These are phyloP conservation scores for Catamblyrhynchus diadema DNA, from an alignment of 2,797 vertebrate genomes.

Conservation along the genomic window DNA sequence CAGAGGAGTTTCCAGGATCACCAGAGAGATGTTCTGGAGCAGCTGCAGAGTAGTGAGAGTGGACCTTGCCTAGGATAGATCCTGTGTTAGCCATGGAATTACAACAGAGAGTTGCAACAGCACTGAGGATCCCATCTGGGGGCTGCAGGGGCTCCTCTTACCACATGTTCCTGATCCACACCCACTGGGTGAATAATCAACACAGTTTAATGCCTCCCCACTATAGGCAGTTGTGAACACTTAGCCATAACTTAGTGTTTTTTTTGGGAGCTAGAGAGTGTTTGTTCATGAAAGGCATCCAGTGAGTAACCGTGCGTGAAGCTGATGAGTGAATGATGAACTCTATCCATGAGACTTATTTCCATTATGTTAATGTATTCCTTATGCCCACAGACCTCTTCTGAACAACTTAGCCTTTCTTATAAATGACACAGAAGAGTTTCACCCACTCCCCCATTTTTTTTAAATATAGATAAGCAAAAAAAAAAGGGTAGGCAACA, in stretches of 20 bases:
- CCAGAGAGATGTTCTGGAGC: not conserved
- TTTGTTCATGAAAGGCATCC: not conserved
- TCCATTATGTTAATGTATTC: not conserved
- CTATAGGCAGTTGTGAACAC: not conserved
- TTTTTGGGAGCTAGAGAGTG: not conserved
- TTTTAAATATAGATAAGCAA: not conserved
- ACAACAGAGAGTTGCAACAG: not conserved
- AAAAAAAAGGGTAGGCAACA: rapidly evolving
- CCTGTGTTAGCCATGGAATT: not conserved
- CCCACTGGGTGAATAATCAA: not conserved
- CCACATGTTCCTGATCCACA: not conserved
- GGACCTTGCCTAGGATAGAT: not conserved
- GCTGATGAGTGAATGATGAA: not conserved
- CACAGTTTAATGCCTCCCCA: not conserved
- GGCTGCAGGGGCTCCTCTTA: not conserved
- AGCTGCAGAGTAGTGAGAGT: not conserved
- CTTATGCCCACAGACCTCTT: not conserved
- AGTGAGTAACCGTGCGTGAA: not conserved
- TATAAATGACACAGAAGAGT: not conserved
- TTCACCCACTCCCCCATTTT: not conserved
- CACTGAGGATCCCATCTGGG: not conserved
- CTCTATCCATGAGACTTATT: not conserved
- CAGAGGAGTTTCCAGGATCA: not conserved
- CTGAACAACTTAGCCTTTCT: not conserved
- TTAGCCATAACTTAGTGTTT: not conserved